Evolutionary conservation across 1,140 invertebrate genomes (phyloP).

Genomic region (Drosophila nigrodunni): DNA sequence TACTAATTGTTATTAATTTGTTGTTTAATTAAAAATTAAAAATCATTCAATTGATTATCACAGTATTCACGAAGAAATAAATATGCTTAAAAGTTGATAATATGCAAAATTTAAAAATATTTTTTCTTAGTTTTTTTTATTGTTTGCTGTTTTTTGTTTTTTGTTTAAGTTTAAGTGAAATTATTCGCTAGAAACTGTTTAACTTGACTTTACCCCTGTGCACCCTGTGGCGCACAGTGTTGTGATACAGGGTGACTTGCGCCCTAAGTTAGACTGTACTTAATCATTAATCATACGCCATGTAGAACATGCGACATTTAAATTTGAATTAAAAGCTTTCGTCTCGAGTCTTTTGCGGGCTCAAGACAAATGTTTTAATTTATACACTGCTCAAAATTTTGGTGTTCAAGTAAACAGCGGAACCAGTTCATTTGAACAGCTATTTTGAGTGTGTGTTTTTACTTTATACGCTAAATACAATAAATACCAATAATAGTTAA

Average conservation of each 20-base stretch:
- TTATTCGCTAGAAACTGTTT: conserved; percentile 71
- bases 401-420: conserved; percentile 54
- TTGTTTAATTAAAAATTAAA: conserved; percentile 65
- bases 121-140: neutral
- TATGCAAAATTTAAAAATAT: conserved; percentile 22
- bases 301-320: conserved; percentile 25
- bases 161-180: conserved; percentile 34
- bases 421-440: conserved; percentile 28
- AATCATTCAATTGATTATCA: conserved; percentile 84
- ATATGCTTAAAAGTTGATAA: conserved; percentile 60
- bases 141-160: neutral
- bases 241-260: neutral
- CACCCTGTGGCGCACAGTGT: conserved; percentile 1
- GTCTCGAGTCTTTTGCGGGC: neutral
- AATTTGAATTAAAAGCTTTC: conserved; percentile 21
- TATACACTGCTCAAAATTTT: conserved; percentile 44
- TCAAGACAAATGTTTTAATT: conserved; percentile 23
- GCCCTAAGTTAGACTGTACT: conserved; percentile 43
- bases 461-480: conserved; percentile 44
- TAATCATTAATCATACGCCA: conserved; percentile 66
- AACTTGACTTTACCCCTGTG: conserved; percentile 57
- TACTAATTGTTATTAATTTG: conserved; percentile 39
- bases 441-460: neutral
- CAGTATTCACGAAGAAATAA: conserved; percentile 82
- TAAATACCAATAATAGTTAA: conserved; percentile 80